Conservation (phyloP, 2,797 vertebrate species). For the Hippocampus kuda region DNA sequence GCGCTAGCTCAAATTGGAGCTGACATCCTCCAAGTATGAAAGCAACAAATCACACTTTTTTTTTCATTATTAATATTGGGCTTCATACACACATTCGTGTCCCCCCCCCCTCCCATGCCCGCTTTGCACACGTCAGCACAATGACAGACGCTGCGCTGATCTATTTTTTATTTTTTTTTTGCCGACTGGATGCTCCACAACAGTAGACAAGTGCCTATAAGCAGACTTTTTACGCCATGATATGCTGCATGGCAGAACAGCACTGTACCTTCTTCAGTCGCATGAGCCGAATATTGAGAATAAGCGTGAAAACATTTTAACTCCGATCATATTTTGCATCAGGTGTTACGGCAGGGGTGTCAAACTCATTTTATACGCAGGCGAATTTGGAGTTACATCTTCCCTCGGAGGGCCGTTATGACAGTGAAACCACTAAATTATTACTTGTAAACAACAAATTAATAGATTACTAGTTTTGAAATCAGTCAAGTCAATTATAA, state of each 20-base stretch:
- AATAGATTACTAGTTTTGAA: no score
- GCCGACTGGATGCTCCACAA: conserved; percentile 54
- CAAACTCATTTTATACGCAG: no score
- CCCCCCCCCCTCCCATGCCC: not conserved
- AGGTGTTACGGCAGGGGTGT: not conserved
- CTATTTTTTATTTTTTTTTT: no score
- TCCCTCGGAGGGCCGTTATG: no score
- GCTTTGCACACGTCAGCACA: conserved; percentile 68
- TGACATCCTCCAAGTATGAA: conserved; percentile 76
- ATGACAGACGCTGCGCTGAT: conserved; percentile 53
- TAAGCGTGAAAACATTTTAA: not conserved
- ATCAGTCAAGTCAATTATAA: no score
- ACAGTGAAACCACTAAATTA: no score
- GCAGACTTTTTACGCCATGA: conserved; percentile 7
- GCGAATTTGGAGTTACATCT: no score
- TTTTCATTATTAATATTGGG: conserved; percentile 51
- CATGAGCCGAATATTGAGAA: not conserved
- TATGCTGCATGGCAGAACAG: not conserved
- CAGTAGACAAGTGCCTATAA: conserved; percentile 45
- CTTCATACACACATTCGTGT: conserved; percentile 55
- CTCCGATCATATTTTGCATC: not conserved
- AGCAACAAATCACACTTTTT: conserved; percentile 74
- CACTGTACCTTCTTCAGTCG: not conserved
- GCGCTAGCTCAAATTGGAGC: conserved; percentile 64
- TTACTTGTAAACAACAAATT: no score